These are phyloP conservation scores for Callipepla squamata DNA, from an alignment of 2,113 vertebrate species.

Conservation along the genomic window DNA sequence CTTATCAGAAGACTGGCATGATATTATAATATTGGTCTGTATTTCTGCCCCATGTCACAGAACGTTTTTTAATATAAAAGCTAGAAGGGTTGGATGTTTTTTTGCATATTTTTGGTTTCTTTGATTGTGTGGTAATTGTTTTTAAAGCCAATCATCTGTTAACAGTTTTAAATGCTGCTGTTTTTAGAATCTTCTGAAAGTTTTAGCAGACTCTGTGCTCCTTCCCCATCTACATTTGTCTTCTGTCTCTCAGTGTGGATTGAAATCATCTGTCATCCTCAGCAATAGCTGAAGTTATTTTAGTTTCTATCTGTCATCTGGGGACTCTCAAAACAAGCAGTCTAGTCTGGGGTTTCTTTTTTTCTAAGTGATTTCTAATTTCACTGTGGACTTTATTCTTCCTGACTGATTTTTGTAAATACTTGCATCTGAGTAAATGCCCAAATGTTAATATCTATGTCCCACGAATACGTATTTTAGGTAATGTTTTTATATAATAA, in stretches of 20 bases:
- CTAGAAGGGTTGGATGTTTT: not conserved
- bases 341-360: not conserved
- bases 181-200: not conserved
- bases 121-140: not conserved
- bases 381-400: not conserved
- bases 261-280: constrained; percentile 16
- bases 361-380: not conserved
- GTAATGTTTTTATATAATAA: not conserved
- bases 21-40: not conserved
- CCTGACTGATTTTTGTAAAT: constrained; percentile 4
- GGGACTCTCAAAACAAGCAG: not conserved
- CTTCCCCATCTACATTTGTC: not conserved
- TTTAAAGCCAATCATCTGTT: not conserved
- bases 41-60: not conserved
- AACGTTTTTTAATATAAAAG: not conserved
- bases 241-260: not conserved
- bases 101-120: not conserved
- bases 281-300: not conserved
- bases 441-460: not conserved
- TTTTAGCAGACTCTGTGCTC: not conserved
- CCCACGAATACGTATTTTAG: not conserved
- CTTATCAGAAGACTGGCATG: too few relatives aligned
- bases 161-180: not conserved
- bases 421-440: not conserved
- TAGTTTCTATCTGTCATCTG: not conserved